Base-by-base conservation (phyloP, 2,888 invertebrate genomes). In the Cryptus armator region DNA sequence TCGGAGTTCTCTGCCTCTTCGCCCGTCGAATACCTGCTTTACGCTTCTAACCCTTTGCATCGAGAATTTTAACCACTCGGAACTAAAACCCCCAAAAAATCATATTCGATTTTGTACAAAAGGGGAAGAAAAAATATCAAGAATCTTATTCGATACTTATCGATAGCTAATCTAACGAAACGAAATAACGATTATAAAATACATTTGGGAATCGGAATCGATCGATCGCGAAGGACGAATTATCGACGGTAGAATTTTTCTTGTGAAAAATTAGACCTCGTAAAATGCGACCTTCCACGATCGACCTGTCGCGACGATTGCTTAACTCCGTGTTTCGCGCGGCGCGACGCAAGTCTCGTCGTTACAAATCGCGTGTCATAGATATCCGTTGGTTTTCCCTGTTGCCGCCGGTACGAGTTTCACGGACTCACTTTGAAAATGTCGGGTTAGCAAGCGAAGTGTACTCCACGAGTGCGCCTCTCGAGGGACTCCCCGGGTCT, bases 301-400 rank as follows among this genome's bases (percentile, higher is more conserved):
- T 68, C 56, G 29, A 77, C 62, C 71, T 29, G 62, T 59, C 70
- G 71, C 85, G 48, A 37, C 53, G 51, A 51, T 76, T 59, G 76
- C 29, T 44, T 56, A 66, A 77, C 51, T 80, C 81, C 67, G 29
- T 82, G 66, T 81, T 9, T 37, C 37, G 7, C 37, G 76, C 78
- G 78, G 70, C 46, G 71, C 43, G 29, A 81, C 76, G 24, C 79
- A 80, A 85, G 80, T 83, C 44, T 68, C 59, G 66, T 37, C 75
- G 64, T 79, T 80, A 80, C 83, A 71, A 83, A 83, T 78, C 70
- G 78, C 78, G 78, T 70, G 78, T 78, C 78, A 78, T 59, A 62
- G 78, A 78, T 78, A 78, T 78, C 68, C 48, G 46, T 19, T 16
- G 14, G 32, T 29, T 2, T 29, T 64, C 24, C 37, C 37, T 37